phyloP scores from a whole-genome alignment of 2,888 invertebrate species.

The Cordilura impudica region DNA sequence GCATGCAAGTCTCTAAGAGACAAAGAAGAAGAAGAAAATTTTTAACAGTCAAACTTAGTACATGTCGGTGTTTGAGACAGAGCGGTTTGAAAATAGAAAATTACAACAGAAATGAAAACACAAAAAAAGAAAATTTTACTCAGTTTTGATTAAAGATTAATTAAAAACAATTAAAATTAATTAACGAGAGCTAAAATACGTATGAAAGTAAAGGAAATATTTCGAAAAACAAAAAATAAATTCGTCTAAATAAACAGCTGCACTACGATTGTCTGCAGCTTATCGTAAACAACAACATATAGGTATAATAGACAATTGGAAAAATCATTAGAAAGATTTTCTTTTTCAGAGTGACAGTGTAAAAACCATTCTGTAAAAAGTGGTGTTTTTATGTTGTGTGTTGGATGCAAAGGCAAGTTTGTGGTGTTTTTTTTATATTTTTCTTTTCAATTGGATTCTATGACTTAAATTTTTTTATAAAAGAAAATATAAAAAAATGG shows the following conservation, averaged over 20 bases:
- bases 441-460: not conserved
- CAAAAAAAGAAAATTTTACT: conserved; percentile 16
- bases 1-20: too few relatives aligned
- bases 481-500: conserved; percentile 11
- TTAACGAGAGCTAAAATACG: conserved; percentile 19
- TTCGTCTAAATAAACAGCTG: conserved; percentile 34
- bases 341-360: not conserved
- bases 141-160: conserved; percentile 56
- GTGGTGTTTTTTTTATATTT: not conserved
- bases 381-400: conserved; percentile 7
- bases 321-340: conserved; percentile 58
- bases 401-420: not conserved
- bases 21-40: too few relatives aligned
- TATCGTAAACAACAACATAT: not conserved
- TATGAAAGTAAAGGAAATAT: conserved; percentile 6
- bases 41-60: conserved; percentile 23
- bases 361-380: conserved; percentile 3
- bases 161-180: conserved; percentile 59
- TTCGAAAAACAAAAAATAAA: not conserved
- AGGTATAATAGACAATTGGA: conserved; percentile 45
- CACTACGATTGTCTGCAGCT: not conserved
- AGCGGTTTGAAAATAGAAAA: not conserved
- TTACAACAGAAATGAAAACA: not conserved
- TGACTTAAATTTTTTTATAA: not conserved
- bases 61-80: not conserved